phyloP scores from a whole-genome alignment of 1,140 invertebrate genomes.

The Bombus huntii region DNA sequence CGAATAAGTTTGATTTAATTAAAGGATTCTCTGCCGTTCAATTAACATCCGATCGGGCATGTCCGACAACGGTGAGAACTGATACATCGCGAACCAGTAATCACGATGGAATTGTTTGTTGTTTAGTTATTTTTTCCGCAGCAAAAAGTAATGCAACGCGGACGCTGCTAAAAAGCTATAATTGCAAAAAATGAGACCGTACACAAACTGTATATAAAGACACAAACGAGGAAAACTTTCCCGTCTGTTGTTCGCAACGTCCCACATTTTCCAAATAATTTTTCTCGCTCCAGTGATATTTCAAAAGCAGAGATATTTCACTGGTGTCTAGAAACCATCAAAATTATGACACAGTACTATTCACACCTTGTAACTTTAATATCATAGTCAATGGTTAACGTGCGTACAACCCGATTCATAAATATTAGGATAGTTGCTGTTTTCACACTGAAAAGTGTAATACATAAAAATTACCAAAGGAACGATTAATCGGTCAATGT shows the following conservation, averaged over 20 bases:
- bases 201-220: neutral
- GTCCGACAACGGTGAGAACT: neutral
- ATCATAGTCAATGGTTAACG: neutral
- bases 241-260: neutral
- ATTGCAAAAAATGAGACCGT: neutral
- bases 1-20: neutral
- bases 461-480: no score
- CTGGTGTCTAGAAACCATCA: neutral
- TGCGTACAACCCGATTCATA: no score
- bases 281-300: neutral
- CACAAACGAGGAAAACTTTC: no score
- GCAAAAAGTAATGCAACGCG: neutral
- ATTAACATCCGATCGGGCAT: neutral
- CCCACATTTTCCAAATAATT: neutral
- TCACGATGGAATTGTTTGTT: constrained; percentile 2
- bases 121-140: neutral
- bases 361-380: neutral
- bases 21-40: neutral
- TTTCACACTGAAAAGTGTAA: no score
- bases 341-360: neutral
- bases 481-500: no score
- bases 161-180: neutral
- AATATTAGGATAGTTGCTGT: no score
- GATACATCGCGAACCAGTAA: neutral
- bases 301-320: neutral